phyloP scores from a whole-genome alignment of 2,113 vertebrate species.

The Aegithalos caudatus region DNA sequence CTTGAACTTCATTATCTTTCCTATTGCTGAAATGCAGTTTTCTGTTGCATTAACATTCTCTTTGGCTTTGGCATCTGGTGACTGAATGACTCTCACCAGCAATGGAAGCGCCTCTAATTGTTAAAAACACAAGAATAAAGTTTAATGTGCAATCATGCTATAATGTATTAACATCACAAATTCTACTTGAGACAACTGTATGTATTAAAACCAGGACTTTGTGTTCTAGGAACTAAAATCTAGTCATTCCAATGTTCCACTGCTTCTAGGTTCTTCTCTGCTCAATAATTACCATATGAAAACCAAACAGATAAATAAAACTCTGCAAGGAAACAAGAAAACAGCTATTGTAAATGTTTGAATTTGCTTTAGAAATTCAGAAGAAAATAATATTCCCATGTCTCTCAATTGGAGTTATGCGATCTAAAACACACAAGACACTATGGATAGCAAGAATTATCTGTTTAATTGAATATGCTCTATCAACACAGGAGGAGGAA shows the following conservation, averaged over 20 bases:
- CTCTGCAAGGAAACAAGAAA: not conserved
- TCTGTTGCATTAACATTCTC: constrained; percentile 97
- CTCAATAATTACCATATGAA: not conserved
- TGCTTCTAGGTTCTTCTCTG: not conserved
- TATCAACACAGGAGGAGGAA: not conserved
- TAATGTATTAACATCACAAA: not conserved
- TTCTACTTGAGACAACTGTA: not conserved
- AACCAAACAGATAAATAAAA: not conserved
- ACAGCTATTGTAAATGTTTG: not conserved
- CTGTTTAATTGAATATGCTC: not conserved
- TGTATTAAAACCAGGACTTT: not conserved
- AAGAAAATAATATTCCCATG: not conserved
- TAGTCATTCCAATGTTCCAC: not conserved
- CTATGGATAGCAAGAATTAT: not conserved
- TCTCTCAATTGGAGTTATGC: not conserved
- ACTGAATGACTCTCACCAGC: constrained; percentile 92
- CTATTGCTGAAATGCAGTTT: constrained; percentile 98
- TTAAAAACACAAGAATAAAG: not conserved
- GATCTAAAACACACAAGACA: not conserved
- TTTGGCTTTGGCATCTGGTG: constrained; percentile 89
- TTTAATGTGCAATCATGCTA: not conserved
- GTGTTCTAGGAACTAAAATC: not conserved
- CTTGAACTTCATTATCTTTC: constrained; percentile 93
- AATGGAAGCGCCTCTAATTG: constrained; percentile 87
- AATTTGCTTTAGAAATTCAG: not conserved